Conservation (phyloP, 2,797 vertebrate genomes). For the Buphagus erythrorhynchus region DNA sequence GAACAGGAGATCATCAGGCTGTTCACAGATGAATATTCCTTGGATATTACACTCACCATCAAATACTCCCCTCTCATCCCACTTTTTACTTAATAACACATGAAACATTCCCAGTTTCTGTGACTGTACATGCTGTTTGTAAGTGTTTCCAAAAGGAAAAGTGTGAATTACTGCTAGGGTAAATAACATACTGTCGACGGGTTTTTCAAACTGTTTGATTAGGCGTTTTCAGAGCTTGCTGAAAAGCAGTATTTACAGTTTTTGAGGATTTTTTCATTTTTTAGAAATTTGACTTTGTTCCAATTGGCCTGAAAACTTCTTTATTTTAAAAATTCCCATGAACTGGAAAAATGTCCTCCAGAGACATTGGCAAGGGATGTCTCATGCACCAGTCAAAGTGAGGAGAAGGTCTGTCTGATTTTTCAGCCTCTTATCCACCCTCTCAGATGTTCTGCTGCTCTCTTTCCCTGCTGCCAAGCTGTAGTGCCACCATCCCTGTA, state of each 20-base stretch:
- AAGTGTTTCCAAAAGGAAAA: neutral
- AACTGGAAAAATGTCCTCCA: neutral
- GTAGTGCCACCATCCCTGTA: neutral
- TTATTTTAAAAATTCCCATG: neutral
- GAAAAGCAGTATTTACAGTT: neutral
- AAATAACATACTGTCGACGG: neutral
- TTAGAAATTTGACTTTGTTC: neutral
- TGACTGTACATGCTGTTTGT: neutral
- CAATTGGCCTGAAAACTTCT: neutral
- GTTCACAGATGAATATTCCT: neutral
- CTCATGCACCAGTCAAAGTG: neutral
- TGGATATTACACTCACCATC: neutral
- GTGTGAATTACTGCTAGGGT: neutral
- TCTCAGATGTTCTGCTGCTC: neutral
- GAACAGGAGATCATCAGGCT: neutral
- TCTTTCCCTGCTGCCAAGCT: neutral
- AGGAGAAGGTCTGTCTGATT: neutral
- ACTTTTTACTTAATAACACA: neutral
- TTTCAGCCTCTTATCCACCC: neutral
- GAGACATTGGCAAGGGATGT: neutral
- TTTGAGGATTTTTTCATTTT: neutral
- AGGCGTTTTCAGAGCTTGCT: neutral
- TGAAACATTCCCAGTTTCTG: neutral
- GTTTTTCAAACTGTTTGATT: neutral
- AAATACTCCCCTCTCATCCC: neutral